Conservation (phyloP, 2,113 vertebrate genomes). For the Turnix velox region DNA sequence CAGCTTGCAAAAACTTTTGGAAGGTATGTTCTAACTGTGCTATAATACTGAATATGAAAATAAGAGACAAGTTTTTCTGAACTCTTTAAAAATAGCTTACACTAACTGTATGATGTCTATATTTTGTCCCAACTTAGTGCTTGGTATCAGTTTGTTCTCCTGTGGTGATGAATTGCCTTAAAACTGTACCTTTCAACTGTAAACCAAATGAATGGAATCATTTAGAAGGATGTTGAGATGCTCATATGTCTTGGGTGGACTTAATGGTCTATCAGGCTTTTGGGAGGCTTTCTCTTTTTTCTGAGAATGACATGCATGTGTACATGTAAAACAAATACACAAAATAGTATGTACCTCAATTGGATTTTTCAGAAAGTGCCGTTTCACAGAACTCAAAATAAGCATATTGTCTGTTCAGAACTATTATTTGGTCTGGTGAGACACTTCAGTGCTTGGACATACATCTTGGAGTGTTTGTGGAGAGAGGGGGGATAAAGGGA, state of each 20-base stretch:
- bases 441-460: neutral
- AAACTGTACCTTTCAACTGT: neutral
- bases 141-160: neutral
- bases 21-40: slow-evolving; percentile 79
- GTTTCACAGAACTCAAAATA: neutral
- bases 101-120: neutral
- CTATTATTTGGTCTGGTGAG: neutral
- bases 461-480: neutral
- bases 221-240: neutral
- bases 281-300: neutral
- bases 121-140: neutral
- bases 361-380: neutral
- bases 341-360: neutral
- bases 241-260: accelerated
- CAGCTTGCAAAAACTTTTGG: slow-evolving; percentile 92
- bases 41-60: neutral
- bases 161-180: neutral
- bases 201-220: neutral
- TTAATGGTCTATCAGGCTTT: neutral
- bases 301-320: neutral
- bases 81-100: neutral
- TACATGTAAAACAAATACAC: neutral
- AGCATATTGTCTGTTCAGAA: neutral
- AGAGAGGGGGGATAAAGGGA: no score
- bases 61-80: neutral